Evolutionary conservation across 2,888 invertebrate species (phyloP), one percentile per base, ranked within the genome.

Genomic region (Caenorhabditis panamensis): DNA sequence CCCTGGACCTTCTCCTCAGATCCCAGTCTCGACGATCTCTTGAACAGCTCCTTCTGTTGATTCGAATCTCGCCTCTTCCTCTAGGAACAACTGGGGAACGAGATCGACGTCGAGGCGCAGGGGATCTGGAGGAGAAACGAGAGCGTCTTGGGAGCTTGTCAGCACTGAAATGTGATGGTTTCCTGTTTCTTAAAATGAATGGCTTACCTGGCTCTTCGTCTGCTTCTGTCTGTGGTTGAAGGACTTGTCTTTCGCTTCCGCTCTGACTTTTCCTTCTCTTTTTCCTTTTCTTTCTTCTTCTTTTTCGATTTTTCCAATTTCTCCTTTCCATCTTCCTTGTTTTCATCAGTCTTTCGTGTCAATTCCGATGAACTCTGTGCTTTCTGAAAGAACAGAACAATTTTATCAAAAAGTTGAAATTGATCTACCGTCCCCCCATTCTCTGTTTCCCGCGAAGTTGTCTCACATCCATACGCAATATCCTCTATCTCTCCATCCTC

Each of bases 401-500:
- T n/a, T 31, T 9, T 31, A 4, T 31, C 31, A 9, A 31, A 31
- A 31, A 31, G 9, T 31, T 4, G 4, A 4, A 20, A 18, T 22
- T 58, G 36, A 36, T 37, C 37, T 58, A 36, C 37, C n/a, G 13
- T 62, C 13, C 44, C 36, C 13, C 44, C 36, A 31, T 67, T 41
- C 20, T 44, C 28, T 9, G 31, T 13, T 18, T 16, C 41, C 20
- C 28, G 18, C 41, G 22, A 28, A 13, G 11, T 9, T 22, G 1
- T 22, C 28, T 13, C 47, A n/a, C 13, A 36, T 6, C 26, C 64
- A 18, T 73, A 59, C 5, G 24, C 61, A 44, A 31, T 44, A n/a
- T 76, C 72, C 28, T 54, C 79, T 16, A 79, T 67, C 51, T 72
- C 79, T 5, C 79, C 72, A 18, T 72, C 79, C 26, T 72, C 79